phyloP scores from a whole-genome alignment of 2,888 invertebrate genomes.

The Reticulitermes lucifugus region DNA sequence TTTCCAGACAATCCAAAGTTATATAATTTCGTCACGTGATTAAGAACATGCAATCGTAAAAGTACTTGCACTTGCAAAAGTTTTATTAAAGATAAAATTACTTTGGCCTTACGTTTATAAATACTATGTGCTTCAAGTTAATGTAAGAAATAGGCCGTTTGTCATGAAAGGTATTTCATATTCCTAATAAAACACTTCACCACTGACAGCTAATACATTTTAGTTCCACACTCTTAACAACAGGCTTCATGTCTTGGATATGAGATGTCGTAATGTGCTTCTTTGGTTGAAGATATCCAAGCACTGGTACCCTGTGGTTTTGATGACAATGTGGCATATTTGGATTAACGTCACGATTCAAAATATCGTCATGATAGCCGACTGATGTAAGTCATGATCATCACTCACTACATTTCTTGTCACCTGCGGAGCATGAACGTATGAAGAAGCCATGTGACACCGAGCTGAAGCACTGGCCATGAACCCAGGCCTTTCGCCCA shows the following conservation, averaged over 20 bases:
- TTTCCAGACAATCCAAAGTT: no score
- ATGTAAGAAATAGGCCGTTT: not conserved
- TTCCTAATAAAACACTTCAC: not conserved
- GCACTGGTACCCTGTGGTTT: not conserved
- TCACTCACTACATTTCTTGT: constrained; percentile 11
- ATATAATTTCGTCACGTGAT: no score
- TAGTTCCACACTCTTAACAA: not conserved
- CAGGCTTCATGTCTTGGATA: not conserved
- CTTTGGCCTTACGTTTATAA: not conserved
- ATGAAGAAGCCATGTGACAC: constrained; percentile 40
- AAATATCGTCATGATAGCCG: not conserved
- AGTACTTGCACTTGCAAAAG: no score
- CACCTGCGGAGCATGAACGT: constrained; percentile 28
- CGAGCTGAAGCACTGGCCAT: constrained; percentile 8
- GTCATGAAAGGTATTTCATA: not conserved
- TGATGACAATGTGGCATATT: not conserved
- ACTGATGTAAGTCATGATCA: not conserved
- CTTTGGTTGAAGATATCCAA: not conserved
- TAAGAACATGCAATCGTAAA: no score
- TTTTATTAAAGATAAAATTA: no score
- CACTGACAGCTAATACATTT: not conserved
- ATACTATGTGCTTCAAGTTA: not conserved
- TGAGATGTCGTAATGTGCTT: not conserved
- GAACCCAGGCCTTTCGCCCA: constrained; percentile 35
- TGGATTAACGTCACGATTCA: not conserved